Conservation (phyloP, 2,888 invertebrate genomes). For the Zaprionus obscuricornis region DNA sequence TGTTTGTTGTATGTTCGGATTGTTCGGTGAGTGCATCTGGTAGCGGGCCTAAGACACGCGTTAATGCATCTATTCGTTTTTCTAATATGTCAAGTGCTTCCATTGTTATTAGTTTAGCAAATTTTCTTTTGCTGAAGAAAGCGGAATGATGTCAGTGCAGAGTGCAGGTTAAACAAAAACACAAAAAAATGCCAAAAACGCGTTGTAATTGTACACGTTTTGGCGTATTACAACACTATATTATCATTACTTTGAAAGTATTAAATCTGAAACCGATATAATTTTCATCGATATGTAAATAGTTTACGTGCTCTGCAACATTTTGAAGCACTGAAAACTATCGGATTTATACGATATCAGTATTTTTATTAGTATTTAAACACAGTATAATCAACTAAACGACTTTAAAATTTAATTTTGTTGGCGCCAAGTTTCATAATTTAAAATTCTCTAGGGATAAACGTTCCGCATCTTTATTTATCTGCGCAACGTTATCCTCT, state of each 20-base stretch:
- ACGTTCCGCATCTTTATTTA: constrained; percentile 82
- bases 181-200: constrained; percentile 46
- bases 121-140: constrained; percentile 44
- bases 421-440: constrained; percentile 35
- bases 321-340: too few relatives aligned
- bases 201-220: constrained; percentile 5
- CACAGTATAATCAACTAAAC: too few relatives aligned
- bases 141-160: constrained; percentile 71
- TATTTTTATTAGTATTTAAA: too few relatives aligned
- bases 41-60: constrained; percentile 77
- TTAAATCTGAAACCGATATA: too few relatives aligned
- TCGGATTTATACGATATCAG: too few relatives aligned
- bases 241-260: too few relatives aligned
- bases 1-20: too few relatives aligned
- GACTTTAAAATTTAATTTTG: constrained; percentile 1
- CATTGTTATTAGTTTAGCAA: constrained; percentile 67
- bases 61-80: constrained; percentile 82
- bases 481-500: constrained; percentile 78
- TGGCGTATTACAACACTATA: neutral
- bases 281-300: too few relatives aligned
- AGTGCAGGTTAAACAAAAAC: constrained; percentile 41
- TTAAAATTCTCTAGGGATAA: constrained; percentile 82
- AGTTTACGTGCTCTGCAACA: too few relatives aligned
- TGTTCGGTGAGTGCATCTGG: constrained; percentile 51
- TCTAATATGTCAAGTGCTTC: constrained; percentile 82